These are phyloP conservation scores for Clupea harengus DNA, from an alignment of 2,113 vertebrate species.

Conservation along the genomic window DNA sequence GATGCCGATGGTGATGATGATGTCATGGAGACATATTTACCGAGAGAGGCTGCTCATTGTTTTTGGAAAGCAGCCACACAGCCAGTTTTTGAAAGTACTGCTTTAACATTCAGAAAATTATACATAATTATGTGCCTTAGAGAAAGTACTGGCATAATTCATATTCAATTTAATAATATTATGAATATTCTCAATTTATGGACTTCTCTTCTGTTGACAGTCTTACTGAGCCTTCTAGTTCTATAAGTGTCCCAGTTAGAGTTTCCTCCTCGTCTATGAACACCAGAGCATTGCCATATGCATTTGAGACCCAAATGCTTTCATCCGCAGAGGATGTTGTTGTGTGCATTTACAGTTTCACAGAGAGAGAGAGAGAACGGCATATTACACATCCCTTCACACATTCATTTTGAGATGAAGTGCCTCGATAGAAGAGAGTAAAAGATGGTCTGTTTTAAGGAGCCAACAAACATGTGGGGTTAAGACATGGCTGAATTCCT, in stretches of 20 bases:
- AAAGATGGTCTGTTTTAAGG: constrained; percentile 44
- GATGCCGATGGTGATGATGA: no score
- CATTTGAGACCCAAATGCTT: background rate
- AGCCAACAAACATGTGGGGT: constrained; percentile 29
- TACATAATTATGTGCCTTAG: background rate
- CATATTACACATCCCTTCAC: background rate
- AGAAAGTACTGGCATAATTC: background rate
- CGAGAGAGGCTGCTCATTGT: background rate
- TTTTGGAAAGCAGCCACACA: background rate
- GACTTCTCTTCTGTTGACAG: background rate
- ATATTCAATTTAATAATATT: background rate
- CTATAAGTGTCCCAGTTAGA: background rate
- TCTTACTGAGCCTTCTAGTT: background rate
- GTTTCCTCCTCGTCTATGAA: background rate
- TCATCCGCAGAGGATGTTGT: constrained; percentile 32
- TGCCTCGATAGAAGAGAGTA: background rate
- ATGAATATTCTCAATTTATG: no score
- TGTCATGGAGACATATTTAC: background rate
- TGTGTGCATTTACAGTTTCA: constrained; percentile 47
- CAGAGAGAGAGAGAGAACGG: constrained; percentile 29
- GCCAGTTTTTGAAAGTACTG: background rate
- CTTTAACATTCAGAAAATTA: background rate
- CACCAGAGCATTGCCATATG: constrained; percentile 23
- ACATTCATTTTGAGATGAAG: constrained; percentile 37
- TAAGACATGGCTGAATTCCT: background rate